Evolutionary conservation across 2,888 invertebrate species (phyloP), one percentile per base, ranked within the genome.

Genomic region (Carpatolechia fugitivella): DNA sequence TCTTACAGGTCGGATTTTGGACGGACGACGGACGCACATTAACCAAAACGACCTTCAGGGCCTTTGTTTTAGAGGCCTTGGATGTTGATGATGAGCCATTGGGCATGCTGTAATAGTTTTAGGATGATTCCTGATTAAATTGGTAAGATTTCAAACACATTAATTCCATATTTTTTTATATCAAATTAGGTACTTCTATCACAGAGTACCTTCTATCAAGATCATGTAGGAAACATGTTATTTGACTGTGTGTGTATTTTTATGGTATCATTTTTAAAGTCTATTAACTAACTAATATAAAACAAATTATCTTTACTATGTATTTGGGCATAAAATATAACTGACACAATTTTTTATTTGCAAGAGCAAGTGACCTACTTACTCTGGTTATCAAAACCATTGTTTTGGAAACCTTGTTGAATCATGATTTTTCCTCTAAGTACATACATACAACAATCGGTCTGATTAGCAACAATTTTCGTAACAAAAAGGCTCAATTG

Each of bases 1-100:
- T 13, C 29, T 20, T 71, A 69, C 66, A 67, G 74, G 67, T 69
- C 81, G 73, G 74, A 80, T 80, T 86, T 85, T 72, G 83, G 81
- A 78, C 63, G 70, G 63, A 62, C 74, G 66, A 62, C 74, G 67
- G 63, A 63, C 75, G 66, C 68, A 64, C 74, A 76, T 74, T 77
- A 78, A 77, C 79, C 82, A 76, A 74, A 47, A 47, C 70, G 70
- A 66, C 68, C 70, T 70, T 68, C 68, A 56, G 51, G 56, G 58
- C 64, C 56, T 68, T 70, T 70, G 69, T 74, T 73, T 69, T 62
- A 66, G 65, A 36, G 52, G 55, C 49, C 49, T 56, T 55, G 51
- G 31, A n/a, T n/a, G n/a, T n/a, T n/a, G n/a, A n/a, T n/a, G 35
- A 24, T 24, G 46, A 60, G 54, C n/a, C n/a, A n/a, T n/a, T 61